Base-by-base conservation (phyloP, 2,888 invertebrate genomes). In the Beris morrisii region DNA sequence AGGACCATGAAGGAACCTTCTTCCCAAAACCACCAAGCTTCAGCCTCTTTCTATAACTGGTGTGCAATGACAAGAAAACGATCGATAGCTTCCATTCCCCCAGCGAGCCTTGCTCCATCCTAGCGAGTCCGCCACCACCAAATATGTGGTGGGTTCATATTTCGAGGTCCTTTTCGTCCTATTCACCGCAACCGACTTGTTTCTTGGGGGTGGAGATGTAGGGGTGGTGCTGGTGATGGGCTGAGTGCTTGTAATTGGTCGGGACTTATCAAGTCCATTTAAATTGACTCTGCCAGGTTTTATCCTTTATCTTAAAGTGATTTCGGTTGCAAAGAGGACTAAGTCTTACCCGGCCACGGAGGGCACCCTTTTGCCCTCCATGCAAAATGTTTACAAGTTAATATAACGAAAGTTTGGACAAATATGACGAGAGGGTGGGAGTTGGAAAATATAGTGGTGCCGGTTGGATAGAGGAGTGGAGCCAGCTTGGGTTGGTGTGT, bases 281-380 rank as follows among this genome's bases (percentile, higher is more conserved):
- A 38, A 38, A 38, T 38, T 38, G 38, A 38, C 38, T 38, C 38
- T 38, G 38, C 38, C 44, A 3, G 6, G 31, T 30, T 55, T 55
- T 64, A 55, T 64, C 54, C 54, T 64, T 64, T 64, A 55, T 64
- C 64, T 54, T 54, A 64, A 64, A 64, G 44, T 64, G 54, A 64
- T 64, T 54, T 64, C 53, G 54, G 30, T 11, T 54, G 54, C 31
- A 9, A 38, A 38, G 38, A 38, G 9, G 7, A 7, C 9, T 38
- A 5, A 5, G 9, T 38, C 38, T 38, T 38, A 9, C 38, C 9
- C 38, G 38, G 5, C 38, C 9, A 22, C 22, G 38, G 1, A 38
- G 38, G 38, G 9, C 38, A 38, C 38, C 9, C 38, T 38, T 38
- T 38, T 1, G 38, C 38, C 38, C 38, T 22, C 38, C 5, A 38